phyloP scores from a whole-genome alignment of 2,888 invertebrate genomes.

The Fabriciana adippe region DNA sequence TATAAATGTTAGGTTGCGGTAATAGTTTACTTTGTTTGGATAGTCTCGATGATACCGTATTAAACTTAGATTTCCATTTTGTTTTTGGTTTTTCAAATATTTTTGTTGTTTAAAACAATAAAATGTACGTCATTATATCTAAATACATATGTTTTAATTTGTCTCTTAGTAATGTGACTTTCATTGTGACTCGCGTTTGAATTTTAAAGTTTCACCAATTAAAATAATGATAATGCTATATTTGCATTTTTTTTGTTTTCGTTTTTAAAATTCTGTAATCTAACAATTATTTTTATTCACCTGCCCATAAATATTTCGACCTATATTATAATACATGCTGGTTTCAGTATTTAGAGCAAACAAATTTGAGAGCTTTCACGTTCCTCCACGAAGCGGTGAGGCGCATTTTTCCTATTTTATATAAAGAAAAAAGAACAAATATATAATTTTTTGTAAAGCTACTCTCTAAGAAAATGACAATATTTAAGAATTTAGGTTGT shows the following conservation, averaged over 20 bases:
- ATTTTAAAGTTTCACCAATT: conserved; percentile 5
- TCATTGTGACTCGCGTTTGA: not conserved
- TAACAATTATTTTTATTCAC: conserved; percentile 21
- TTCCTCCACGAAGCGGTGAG: conserved; percentile 8
- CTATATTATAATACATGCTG: conserved; percentile 17
- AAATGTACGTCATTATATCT: no score
- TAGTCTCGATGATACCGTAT: not conserved
- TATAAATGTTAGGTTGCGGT: conserved; percentile 48
- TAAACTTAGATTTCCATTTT: not conserved
- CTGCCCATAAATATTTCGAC: conserved; percentile 20
- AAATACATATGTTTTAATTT: not conserved
- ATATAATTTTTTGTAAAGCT: conserved; percentile 14
- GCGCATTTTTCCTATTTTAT: conserved; percentile 16
- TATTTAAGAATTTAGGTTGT: not conserved
- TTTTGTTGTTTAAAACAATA: no score
- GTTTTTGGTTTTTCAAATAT: no score
- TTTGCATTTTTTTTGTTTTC: not conserved
- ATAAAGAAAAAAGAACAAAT: conserved; percentile 16
- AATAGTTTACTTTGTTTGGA: conserved; percentile 44
- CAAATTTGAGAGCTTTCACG: conserved; percentile 22
- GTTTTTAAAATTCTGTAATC: conserved; percentile 10
- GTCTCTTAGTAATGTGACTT: not conserved
- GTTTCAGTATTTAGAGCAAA: conserved; percentile 21
- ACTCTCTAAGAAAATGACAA: not conserved
- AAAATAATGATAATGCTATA: conserved; percentile 6